Evolutionary conservation across 2,888 invertebrate genomes (phyloP).

Genomic region (Drosophila recens): DNA sequence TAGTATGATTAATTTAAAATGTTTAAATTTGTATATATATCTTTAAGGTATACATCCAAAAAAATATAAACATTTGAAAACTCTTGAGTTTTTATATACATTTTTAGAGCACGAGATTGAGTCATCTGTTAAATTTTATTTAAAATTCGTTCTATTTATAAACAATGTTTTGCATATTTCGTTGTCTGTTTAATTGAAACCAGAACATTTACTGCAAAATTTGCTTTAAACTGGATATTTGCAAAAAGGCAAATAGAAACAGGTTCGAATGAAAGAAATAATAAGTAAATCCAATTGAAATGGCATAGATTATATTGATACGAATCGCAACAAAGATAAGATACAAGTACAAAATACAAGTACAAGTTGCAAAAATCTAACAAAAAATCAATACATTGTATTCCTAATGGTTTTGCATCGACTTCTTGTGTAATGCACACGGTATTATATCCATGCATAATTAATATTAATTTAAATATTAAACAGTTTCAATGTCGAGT

Average conservation of each 20-base stretch:
- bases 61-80: conserved; percentile 16
- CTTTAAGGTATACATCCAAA: conserved; percentile 1
- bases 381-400: conserved; percentile 1
- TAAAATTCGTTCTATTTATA: conserved; percentile 42
- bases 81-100: conserved; percentile 24
- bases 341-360: neutral
- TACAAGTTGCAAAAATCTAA: neutral
- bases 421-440: conserved; percentile 3
- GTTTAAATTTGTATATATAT: neutral
- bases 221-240: conserved; percentile 7
- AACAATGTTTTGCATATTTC: conserved; percentile 29
- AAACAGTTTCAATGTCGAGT: conserved; percentile 4
- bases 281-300: neutral
- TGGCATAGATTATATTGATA: neutral
- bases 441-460: neutral
- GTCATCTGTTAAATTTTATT: conserved; percentile 33
- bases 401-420: neutral
- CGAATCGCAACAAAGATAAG: conserved; percentile 5
- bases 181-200: conserved; percentile 16
- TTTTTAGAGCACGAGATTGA: conserved; percentile 32
- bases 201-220: conserved; percentile 11
- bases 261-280: neutral
- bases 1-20: conserved; percentile 10
- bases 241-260: neutral
- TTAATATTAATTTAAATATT: conserved; percentile 2